phyloP scores from a whole-genome alignment of 2,113 vertebrate species.

The Triplophysa dalaica region DNA sequence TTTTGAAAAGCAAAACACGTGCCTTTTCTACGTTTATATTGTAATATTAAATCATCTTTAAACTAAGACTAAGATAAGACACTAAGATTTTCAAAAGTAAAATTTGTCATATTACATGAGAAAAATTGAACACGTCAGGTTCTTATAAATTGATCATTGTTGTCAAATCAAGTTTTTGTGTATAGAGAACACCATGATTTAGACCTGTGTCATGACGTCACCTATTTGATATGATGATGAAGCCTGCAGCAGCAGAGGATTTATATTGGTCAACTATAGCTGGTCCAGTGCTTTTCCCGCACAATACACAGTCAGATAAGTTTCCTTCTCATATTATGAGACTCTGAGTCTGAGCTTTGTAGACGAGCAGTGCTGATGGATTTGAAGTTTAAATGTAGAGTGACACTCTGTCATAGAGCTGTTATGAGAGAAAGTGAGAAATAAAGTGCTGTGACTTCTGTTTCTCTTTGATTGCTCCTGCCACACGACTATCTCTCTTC shows the following conservation, averaged over 20 bases:
- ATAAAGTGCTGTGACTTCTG: conserved; percentile 38
- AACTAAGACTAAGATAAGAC: no score
- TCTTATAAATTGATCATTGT: no score
- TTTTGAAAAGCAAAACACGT: no score
- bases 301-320: conserved; percentile 38
- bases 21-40: no score
- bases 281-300: background rate
- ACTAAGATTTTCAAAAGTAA: no score
- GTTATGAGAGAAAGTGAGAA: conserved; percentile 2
- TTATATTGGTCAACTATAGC: conserved; percentile 39
- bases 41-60: no score
- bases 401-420: conserved; percentile 45
- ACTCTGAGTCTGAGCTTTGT: conserved; percentile 27
- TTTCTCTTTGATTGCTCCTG: conserved; percentile 49
- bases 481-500: conserved; percentile 44
- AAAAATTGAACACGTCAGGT: no score
- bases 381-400: conserved; percentile 11
- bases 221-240: no score
- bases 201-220: no score
- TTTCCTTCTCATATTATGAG: conserved; percentile 42
- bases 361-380: conserved; percentile 2
- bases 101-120: no score
- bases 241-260: background rate
- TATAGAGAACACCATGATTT: no score
- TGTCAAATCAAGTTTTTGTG: no score